Evolutionary conservation across 2,888 invertebrate genomes (phyloP), one percentile per base, ranked within the genome.

Genomic region (Meiosimyza decipiens): DNA sequence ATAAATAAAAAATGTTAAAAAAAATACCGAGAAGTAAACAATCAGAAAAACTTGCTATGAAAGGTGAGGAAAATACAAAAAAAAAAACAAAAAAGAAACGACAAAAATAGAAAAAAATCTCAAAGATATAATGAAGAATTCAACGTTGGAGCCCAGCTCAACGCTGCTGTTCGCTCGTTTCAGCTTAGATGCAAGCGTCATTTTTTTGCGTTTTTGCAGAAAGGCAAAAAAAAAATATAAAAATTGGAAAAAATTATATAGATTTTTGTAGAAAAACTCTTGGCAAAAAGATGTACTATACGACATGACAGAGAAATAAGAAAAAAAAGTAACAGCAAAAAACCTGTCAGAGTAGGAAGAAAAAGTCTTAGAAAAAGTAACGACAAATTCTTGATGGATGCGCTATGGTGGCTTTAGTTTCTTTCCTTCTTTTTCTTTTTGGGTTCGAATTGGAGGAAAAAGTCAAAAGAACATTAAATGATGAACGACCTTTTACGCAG

Each of bases 21-120:
- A 68, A 49, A 64, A 68, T 12, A 28, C 9, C 59, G 33, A 60
- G 13, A 9, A 60, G 9, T 51, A 64, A 64, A 50, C 63, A 70
- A 52, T 62, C 40, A 70, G 62, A 62, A 63, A 70, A 70, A 70
- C 70, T 70, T 59, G 62, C 62, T 70, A 59, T 59, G 70, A 76
- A 76, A 72, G 75, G 80, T 67, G 78, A 78, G 75, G 77, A 79
- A 80, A 81, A 82, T 81, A 82, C 80, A 79, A 71, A 63, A 28
- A 47, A 11, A 70, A 13, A 59, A 28, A 76, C 22, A 79, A 73
- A 76, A 76, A 77, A 81, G 80, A 79, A 80, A 74, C 71, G 78
- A 74, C 71, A 75, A 79, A 74, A 79, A 80, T 74, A 80, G 79
- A 78, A 80, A 78, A 80, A 79, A 81, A 71, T 22, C 50, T 64